Evolutionary conservation across 2,113 vertebrate species (phyloP).

Genomic region (Numenius arquata): DNA sequence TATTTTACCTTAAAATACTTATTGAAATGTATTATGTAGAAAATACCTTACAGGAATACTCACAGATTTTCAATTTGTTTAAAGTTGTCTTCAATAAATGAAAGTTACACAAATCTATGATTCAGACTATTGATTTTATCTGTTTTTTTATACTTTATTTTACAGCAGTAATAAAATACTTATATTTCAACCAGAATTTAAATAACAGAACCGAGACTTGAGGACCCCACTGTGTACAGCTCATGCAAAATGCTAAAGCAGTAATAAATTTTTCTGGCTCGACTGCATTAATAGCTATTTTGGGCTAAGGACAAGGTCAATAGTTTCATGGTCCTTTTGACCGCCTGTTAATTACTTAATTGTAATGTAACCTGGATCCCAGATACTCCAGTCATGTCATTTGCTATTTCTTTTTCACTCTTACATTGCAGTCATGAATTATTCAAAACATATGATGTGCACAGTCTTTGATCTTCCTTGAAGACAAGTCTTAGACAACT

Average conservation of each 20-base stretch:
- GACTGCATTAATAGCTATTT: not conserved
- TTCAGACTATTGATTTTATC: not conserved
- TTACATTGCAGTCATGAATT: not conserved
- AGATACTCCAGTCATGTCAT: not conserved
- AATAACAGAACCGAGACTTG: not conserved
- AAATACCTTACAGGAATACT: not conserved
- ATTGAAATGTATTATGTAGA: not conserved
- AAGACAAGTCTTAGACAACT: not conserved
- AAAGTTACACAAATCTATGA: not conserved
- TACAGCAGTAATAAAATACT: not conserved
- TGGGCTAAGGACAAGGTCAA: not conserved
- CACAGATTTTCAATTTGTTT: not conserved
- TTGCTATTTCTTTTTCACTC: not conserved
- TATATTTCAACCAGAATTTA: not conserved
- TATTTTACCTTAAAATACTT: not conserved
- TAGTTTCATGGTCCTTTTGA: not conserved
- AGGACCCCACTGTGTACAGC: not conserved
- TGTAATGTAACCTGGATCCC: not conserved
- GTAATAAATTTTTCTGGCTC: not conserved
- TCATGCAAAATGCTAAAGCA: not conserved
- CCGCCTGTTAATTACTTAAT: not conserved
- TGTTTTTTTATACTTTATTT: not conserved
- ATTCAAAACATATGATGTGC: not conserved
- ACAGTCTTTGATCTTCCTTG: not conserved
- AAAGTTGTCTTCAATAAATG: not conserved